phyloP scores from a whole-genome alignment of 2,888 invertebrate species.

The Protophormia terraenovae region DNA sequence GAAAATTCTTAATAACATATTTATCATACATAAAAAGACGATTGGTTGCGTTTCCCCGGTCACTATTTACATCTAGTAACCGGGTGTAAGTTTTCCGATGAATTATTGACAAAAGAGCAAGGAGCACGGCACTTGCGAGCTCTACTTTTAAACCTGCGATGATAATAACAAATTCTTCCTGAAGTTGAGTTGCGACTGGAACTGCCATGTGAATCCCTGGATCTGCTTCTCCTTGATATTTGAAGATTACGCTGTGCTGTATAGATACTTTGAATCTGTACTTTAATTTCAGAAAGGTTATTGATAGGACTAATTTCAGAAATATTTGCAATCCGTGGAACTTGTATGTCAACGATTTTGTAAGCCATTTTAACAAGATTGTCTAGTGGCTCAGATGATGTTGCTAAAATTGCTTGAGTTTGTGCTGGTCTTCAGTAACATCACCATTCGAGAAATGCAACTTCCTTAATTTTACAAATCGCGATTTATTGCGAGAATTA shows the following conservation, averaged over 20 bases:
- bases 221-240: not conserved
- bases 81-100: not conserved
- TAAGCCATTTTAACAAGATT: too few relatives aligned
- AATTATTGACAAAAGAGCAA: not conserved
- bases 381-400: not conserved
- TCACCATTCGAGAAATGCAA: constrained; percentile 18
- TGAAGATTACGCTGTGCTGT: too few relatives aligned
- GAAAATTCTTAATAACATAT: not conserved
- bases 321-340: not conserved
- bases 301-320: not conserved
- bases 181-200: not conserved
- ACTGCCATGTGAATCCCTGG: not conserved
- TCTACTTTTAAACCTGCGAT: not conserved
- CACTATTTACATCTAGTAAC: not conserved
- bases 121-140: not conserved
- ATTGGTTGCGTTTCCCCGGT: not conserved
- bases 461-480: too few relatives aligned
- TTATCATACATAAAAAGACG: not conserved
- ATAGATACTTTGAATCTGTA: not conserved
- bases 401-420: constrained; percentile 29
- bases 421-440: constrained; percentile 3
- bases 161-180: not conserved
- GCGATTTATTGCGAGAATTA: too few relatives aligned
- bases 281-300: not conserved
- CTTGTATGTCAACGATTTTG: not conserved